Percentiles rank a stretch among this genome's conserved stretches.
These are phyloP conservation scores for Hyaena hyaena DNA, from an alignment of 2,113 vertebrate genomes.

Conservation along the genomic window DNA sequence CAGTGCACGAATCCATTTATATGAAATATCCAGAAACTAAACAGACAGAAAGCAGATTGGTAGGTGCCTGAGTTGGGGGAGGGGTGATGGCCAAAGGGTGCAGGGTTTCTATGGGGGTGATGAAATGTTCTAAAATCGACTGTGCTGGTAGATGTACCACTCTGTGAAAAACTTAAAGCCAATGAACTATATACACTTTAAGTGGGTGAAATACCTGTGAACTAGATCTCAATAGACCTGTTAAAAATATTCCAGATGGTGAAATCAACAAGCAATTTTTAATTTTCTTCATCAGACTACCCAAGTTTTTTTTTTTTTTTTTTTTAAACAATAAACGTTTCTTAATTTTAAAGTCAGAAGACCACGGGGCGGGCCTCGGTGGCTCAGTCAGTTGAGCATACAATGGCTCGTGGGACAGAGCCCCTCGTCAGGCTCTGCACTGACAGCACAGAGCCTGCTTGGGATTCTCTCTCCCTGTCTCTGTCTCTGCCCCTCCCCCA, in stretches of 20 bases:
- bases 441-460: too few relatives aligned
- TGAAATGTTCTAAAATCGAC: not conserved
- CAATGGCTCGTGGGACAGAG: too few relatives aligned
- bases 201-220: not conserved
- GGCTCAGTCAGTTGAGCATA: too few relatives aligned
- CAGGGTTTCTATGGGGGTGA: not conserved
- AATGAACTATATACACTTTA: not conserved
- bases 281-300: constrained; percentile 6
- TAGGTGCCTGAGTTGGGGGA: fast-evolving
- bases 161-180: not conserved
- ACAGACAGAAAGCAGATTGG: not conserved
- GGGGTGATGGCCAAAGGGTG: not conserved
- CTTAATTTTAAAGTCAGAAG: not conserved
- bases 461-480: too few relatives aligned
- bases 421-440: too few relatives aligned
- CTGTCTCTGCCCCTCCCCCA: too few relatives aligned
- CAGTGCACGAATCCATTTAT: fast-evolving
- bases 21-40: not conserved
- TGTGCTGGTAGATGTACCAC: not conserved
- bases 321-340: too few relatives aligned
- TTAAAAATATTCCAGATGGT: constrained; percentile 16
- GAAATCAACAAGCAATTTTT: not conserved
- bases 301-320: not conserved
- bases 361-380: too few relatives aligned
- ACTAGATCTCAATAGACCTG: not conserved